These are phyloP conservation scores for Nymphalis c-album DNA, from an alignment of 2,888 invertebrate species.

Conservation along the genomic window DNA sequence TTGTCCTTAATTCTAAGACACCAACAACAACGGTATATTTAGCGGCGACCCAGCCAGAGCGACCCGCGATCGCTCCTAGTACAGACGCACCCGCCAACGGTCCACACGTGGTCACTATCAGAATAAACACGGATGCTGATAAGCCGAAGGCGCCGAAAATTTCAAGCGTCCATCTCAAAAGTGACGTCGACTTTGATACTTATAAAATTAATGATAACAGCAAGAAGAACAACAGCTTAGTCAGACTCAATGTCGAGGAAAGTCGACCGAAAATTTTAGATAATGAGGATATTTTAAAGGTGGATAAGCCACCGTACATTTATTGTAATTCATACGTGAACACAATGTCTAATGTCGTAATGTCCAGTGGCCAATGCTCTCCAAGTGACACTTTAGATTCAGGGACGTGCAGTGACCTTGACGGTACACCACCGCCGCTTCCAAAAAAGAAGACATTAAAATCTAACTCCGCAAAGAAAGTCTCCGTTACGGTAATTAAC, in stretches of 20 bases:
- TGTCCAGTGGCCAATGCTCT: conserved; percentile 91
- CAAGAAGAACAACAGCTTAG: conserved; percentile 79
- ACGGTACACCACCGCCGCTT: conserved; percentile 86
- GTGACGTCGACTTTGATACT: conserved; percentile 70
- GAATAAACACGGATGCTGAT: conserved; percentile 84
- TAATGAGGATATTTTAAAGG: conserved; percentile 71
- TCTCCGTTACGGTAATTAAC: conserved; percentile 81
- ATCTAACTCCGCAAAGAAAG: conserved; percentile 73
- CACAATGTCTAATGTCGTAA: conserved; percentile 80
- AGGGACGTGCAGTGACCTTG: conserved; percentile 92
- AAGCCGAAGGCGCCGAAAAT: conserved; percentile 76
- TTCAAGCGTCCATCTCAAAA: conserved; percentile 76
- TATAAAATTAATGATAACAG: conserved; percentile 65
- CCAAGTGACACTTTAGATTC: conserved; percentile 92
- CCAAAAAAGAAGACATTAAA: conserved; percentile 84
- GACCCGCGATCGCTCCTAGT: conserved; percentile 70
- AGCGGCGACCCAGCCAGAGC: conserved; percentile 78
- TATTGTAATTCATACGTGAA: conserved; percentile 83
- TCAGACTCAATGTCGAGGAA: conserved; percentile 82
- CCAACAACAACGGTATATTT: conserved; percentile 80
- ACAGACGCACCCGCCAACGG: conserved; percentile 70
- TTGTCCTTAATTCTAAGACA: conserved; percentile 79
- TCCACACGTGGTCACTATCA: conserved; percentile 86
- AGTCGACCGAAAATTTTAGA: conserved; percentile 74
- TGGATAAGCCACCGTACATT: conserved; percentile 79